Evolutionary conservation across 2,888 invertebrate genomes (phyloP), one percentile per base, ranked within the genome.

Genomic region (Drosophila lacicola): DNA sequence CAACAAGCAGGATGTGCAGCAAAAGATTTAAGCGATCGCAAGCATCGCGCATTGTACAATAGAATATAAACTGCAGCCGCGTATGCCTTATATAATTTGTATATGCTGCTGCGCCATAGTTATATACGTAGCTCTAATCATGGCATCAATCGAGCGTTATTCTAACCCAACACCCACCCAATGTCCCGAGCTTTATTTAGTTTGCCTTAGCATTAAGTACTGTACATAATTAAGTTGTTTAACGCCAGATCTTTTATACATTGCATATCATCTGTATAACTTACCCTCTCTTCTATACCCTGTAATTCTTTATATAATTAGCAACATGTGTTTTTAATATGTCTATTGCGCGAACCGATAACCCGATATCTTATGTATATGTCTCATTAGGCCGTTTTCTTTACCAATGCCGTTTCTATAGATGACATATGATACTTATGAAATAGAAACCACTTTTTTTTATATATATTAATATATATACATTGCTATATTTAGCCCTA

Each of bases 1-100:
- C 19, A 54, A 36, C 47, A 76, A 70, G 42, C 39, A 72, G 66
- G 87, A 88, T 66, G 74, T 80, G 56, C 78, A 77, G 78, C 89
- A 86, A 73, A 88, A 88, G 89, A 89, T 83, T 86, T 83, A 88
- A 83, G 83, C 62, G 69, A 70, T 65, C 53, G 36, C 47, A 17
- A 6, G 2, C 45, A 57, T 54, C 60, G 25, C 60, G 25, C 49
- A 63, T 36, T 68, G 75, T 65, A 78, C 49, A 57, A 71, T 77
- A 74, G 61, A 50, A 8, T 29, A 29, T 47, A 19, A 44, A 19
- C 25, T 57, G 49, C 64, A 57, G 44, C 57, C 45, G 50, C 45
- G 4, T 66, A 39, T 50, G 51, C 45, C 44, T 25, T 36, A 17
- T 45, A 44, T 51, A 51, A 19, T 50, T 45, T 33, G 46, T 57